Base-by-base conservation (phyloP, 2,113 vertebrate species). In the Nannospalax galili region DNA sequence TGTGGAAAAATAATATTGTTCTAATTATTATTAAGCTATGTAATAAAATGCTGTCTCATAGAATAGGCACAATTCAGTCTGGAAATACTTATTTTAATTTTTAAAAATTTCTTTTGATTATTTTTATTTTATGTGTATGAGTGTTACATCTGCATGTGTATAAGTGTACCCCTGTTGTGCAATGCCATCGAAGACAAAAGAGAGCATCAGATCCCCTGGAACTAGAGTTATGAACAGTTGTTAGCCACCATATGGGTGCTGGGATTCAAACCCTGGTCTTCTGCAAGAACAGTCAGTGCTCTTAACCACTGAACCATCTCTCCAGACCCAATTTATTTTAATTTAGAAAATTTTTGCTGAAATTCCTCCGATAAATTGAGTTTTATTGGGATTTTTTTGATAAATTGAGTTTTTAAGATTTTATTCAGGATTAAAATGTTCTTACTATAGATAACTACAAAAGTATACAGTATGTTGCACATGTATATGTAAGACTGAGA, bases 41-140 rank as follows among this genome's bases (percentile, higher is more conserved):
- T 81, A 73, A 91, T 45, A 90, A 92, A 95, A 52, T 81, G 4
- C 1, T 80, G 60, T 84, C 85, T 91, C 28, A 58, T 58, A 78
- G 14, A 30, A 84, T 84, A 89, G n/a, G 3, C 6, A 88, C 88
- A 87, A 73, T 19, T n/a, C 0, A 94, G 24, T 7, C 20, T 92
- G 40, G 74, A 2, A 80, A 64, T 40, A 35, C 14, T 45, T 82
- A 30, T 73, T 82, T 84, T 69, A 89, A 89, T 72, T 92, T 40
- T 52, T 52, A 11, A 52, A 52, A 11, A 52, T 7, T 7, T 52
- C 48, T 52, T 52, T 52, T n/a, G n/a, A n/a, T n/a, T n/a, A n/a
- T n/a, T n/a, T n/a, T n/a, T n/a, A n/a, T n/a, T n/a, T n/a, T n/a
- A n/a, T n/a, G n/a, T n/a, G n/a, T n/a, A n/a, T n/a, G n/a, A n/a